Base-by-base conservation (phyloP, 2,888 invertebrate genomes). In the Ochropleura leucogaster region DNA sequence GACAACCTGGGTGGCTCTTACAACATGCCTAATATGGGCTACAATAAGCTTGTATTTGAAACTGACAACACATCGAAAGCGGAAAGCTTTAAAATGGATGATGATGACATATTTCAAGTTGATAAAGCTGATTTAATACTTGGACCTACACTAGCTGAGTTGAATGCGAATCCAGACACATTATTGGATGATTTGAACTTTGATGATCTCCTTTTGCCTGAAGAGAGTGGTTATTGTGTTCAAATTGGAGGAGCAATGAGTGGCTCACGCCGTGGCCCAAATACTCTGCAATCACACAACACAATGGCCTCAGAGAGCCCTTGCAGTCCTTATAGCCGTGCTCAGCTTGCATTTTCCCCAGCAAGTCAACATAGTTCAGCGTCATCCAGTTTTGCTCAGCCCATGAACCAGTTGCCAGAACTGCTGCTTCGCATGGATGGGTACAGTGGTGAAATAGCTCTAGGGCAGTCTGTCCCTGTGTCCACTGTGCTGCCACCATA, bases 51-150 rank as follows among this genome's bases (percentile, higher is more conserved):
- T 76, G 91, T 93, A 53, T 96, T 93, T 83, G 96, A 95, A 73
- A 93, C 92, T 85, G 97, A 92, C 86, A 95, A 85, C 86, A 92
- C 91, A 66, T 91, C 93, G 40, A 97, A 97, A 93, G 93, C 95
- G 68, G 98, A 98, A 87, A 96, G 97, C 16, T 97, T 98, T 88
- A 98, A 97, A 93, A 98, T 98, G 97, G 98, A 98, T 89, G 98
- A 98, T 89, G 98, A 98, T 91, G 98, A 98, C 91, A 98, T 98
- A 88, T 98, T 98, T 92, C 96, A 98, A 97, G 98, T 98, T 72
- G 98, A 99, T 93, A 98, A 98, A 94, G 97, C 98, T 57, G 98
- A 98, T 94, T 96, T 98, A 81, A 98, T 98, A 87, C 97, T 98
- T 93, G 97, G 98, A 6, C 98, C 98, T 0, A 98, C 98, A 80